phyloP scores from a whole-genome alignment of 2,888 invertebrate species.

The Cephalotes varians region DNA sequence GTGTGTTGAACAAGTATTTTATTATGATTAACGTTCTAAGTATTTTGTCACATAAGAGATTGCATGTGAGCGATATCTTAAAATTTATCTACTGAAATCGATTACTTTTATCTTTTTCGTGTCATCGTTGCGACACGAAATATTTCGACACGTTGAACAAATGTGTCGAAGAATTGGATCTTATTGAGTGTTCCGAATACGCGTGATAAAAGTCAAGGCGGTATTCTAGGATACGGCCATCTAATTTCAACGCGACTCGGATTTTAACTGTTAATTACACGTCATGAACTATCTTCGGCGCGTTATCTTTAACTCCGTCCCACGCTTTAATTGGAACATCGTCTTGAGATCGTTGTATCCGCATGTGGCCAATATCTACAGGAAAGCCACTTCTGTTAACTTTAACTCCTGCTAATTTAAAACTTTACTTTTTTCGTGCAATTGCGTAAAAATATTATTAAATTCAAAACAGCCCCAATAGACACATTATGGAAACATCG shows the following conservation, averaged over 20 bases:
- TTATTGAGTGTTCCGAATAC: slow-evolving; percentile 36
- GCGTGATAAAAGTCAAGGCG: slow-evolving; percentile 2
- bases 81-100: neutral
- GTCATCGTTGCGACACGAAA: neutral
- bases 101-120: neutral
- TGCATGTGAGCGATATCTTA: neutral
- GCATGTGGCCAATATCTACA: neutral
- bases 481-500: too few relatives aligned
- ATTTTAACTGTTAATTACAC: slow-evolving; percentile 29
- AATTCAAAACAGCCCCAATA: neutral
- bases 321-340: slow-evolving; percentile 25
- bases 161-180: neutral
- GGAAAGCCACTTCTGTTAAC: neutral
- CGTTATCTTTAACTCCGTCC: slow-evolving; percentile 36
- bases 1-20: neutral
- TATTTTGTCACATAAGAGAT: neutral
- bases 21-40: neutral
- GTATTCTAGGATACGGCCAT: slow-evolving; percentile 17
- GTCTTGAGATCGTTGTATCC: slow-evolving; percentile 7
- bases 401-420: neutral
- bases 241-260: slow-evolving; percentile 37
- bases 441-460: neutral
- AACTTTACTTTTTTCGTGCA: too few relatives aligned
- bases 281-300: slow-evolving; percentile 1
- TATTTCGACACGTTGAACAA: neutral